Conservation (phyloP, 2,797 vertebrate genomes). For the Iguana delicatissima region DNA sequence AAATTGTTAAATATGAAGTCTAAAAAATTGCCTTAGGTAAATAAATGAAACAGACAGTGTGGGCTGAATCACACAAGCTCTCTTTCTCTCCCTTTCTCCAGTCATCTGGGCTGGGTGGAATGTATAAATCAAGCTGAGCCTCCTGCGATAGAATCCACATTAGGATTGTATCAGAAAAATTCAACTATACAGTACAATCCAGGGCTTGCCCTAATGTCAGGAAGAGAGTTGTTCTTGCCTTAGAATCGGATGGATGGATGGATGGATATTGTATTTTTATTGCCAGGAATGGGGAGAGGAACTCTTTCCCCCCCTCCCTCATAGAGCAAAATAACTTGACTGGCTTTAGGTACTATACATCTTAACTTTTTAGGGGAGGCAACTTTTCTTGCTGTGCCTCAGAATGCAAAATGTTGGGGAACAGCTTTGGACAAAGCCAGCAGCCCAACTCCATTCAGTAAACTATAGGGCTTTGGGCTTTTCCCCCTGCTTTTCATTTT, state of each 20-base stretch:
- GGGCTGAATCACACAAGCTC: neutral
- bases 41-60: neutral
- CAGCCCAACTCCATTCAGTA: neutral
- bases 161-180: neutral
- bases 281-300: too few relatives aligned
- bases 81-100: neutral
- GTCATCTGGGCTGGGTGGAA: neutral
- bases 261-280: too few relatives aligned
- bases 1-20: too few relatives aligned
- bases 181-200: neutral
- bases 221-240: too few relatives aligned
- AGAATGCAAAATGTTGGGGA: neutral
- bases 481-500: neutral
- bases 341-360: neutral
- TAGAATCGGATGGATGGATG: too few relatives aligned
- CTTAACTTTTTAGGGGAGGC: neutral
- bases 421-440: too few relatives aligned
- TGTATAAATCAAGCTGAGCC: neutral
- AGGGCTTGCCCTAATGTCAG: too few relatives aligned
- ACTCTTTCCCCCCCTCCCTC: accelerated
- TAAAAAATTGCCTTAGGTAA: too few relatives aligned
- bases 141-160: neutral
- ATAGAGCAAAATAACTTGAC: neutral
- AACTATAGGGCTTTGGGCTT: neutral
- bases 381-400: neutral